These are phyloP conservation scores for Bergia puertoricense DNA, from an alignment of 92 coral and sea anemone species.

Conservation along the genomic window DNA sequence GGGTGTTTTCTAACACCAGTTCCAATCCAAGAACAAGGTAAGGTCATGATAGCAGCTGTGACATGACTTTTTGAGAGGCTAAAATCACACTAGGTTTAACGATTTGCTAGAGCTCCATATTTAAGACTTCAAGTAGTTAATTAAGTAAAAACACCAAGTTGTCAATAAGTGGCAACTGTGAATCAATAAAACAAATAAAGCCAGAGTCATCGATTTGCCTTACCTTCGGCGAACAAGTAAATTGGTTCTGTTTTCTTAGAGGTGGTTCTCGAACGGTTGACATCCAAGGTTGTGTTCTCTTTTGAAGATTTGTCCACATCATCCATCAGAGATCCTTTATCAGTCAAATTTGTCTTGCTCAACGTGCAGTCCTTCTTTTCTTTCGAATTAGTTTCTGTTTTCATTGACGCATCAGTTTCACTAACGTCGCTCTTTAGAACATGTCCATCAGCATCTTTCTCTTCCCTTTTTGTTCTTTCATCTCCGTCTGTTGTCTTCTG, in stretches of 20 bases:
- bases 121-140: background rate
- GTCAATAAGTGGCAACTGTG: background rate
- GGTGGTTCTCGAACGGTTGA: background rate
- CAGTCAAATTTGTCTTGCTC: background rate
- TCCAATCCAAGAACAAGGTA: background rate
- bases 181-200: background rate
- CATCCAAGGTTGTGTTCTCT: background rate
- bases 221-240: constrained; percentile 25
- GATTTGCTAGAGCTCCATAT: too few relatives aligned
- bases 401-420: background rate
- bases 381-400: background rate
- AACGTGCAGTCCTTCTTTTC: background rate
- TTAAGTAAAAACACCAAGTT: background rate
- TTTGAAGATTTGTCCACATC: background rate
- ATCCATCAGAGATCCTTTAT: background rate
- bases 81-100: too few relatives aligned
- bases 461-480: background rate
- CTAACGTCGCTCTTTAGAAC: background rate
- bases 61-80: too few relatives aligned
- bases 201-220: background rate
- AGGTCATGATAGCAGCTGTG: too few relatives aligned
- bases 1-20: background rate
- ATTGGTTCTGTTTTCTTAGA: background rate
- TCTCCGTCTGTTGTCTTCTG: background rate
- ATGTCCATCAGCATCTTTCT: background rate